phyloP scores from a whole-genome alignment of 2,113 vertebrate genomes.

The Tachysurus fulvidraco region DNA sequence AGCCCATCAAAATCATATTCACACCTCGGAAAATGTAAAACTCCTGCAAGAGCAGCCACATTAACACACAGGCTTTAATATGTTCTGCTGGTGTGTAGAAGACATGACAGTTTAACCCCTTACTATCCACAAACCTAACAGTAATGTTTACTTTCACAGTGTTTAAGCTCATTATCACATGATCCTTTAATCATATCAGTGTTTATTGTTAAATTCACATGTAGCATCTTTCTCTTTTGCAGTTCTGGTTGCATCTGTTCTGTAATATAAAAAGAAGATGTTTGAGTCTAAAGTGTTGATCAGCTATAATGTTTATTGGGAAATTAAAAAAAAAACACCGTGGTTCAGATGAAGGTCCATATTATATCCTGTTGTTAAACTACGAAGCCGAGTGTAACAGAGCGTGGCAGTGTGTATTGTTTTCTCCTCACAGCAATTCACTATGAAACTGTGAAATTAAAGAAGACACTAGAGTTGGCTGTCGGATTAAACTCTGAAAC shows the following conservation, averaged over 20 bases:
- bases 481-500: background rate
- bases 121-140: too few species aligned
- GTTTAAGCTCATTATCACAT: too few species aligned
- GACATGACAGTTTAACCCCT: too few species aligned
- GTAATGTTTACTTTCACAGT: background rate
- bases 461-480: background rate
- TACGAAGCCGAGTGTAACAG: too few species aligned
- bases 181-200: background rate
- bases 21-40: background rate
- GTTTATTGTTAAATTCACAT: background rate
- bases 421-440: too few species aligned
- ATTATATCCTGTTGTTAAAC: background rate
- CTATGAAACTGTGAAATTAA: background rate
- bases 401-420: background rate
- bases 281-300: background rate
- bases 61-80: too few species aligned
- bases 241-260: background rate
- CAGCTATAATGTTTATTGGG: background rate
- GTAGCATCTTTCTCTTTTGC: background rate
- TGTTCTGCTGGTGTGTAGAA: too few species aligned
- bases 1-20: constrained; percentile 38
- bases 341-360: background rate
- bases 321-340: too few species aligned
- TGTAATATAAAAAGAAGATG: background rate
- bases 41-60: too few species aligned